phyloP scores from a whole-genome alignment of 2,888 invertebrate species.

The Stenoptilia bipunctidactyla region DNA sequence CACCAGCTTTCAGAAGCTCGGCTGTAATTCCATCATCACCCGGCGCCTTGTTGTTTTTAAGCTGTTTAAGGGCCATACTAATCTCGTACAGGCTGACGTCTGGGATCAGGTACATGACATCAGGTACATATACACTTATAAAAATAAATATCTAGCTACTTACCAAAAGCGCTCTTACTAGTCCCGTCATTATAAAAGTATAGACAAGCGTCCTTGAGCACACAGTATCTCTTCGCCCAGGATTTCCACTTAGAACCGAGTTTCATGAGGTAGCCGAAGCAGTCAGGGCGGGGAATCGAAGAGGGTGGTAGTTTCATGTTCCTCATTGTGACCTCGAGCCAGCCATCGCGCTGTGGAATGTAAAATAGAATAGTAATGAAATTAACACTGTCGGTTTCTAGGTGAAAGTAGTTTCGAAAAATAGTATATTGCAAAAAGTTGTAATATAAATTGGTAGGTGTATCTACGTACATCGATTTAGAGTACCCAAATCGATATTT shows the following conservation, averaged over 20 bases:
- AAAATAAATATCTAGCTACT: no score
- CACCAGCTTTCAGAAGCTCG: no score
- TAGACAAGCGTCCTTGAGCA: constrained; percentile 93
- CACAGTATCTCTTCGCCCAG: constrained; percentile 94
- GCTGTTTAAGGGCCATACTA: no score
- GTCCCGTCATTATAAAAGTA: constrained; percentile 93
- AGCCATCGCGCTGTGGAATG: constrained; percentile 55
- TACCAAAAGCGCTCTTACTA: constrained; percentile 90
- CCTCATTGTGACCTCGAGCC: constrained; percentile 77
- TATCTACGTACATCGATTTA: no score
- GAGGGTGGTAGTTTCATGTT: constrained; percentile 86
- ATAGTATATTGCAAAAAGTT: not conserved
- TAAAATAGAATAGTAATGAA: no score
- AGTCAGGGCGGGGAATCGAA: constrained; percentile 86
- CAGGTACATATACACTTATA: no score
- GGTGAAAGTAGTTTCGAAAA: not conserved
- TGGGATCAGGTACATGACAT: no score
- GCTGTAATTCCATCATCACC: no score
- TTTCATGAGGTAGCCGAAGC: constrained; percentile 93
- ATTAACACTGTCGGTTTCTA: not conserved
- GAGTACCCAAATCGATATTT: no score
- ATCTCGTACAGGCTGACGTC: no score
- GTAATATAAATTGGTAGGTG: no score
- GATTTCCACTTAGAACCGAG: constrained; percentile 88
- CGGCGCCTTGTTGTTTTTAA: no score